A percentile compares a stretch with the other conserved stretches of the same genome.
Evolutionary conservation across 2,113 vertebrate genomes (phyloP).

Genomic region (Lipophrys pholis): DNA sequence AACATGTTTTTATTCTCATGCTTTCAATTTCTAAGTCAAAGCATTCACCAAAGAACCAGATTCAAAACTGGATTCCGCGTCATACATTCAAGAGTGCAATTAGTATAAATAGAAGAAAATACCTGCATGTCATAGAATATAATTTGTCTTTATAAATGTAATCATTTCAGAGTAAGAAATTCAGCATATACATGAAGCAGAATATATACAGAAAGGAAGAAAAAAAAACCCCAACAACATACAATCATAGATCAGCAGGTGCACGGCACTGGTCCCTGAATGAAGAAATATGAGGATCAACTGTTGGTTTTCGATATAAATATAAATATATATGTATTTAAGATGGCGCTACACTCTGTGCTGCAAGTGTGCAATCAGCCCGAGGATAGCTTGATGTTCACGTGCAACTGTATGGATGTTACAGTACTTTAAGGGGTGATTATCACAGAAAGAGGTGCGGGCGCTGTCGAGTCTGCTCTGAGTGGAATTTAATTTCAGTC

Average conservation of each 20-base stretch:
- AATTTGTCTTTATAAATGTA: conserved; percentile 58
- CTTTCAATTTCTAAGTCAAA: conserved; percentile 38
- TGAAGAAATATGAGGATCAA: conserved; percentile 41
- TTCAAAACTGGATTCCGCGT: conserved; percentile 38
- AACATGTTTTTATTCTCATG: conserved; percentile 57
- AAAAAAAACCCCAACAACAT: background rate
- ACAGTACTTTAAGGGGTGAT: conserved; percentile 55
- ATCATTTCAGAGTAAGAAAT: conserved; percentile 59
- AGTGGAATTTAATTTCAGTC: conserved; percentile 24
- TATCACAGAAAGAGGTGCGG: conserved; percentile 54
- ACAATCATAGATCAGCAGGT: conserved; percentile 59
- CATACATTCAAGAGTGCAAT: conserved; percentile 56
- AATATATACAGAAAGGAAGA: conserved; percentile 54
- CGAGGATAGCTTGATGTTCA: conserved; percentile 12
- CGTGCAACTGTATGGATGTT: conserved; percentile 25
- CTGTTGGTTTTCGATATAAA: conserved; percentile 50
- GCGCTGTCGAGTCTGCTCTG: conserved; percentile 23
- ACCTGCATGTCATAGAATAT: conserved; percentile 63
- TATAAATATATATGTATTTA: conserved; percentile 56
- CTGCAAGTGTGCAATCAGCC: conserved; percentile 38
- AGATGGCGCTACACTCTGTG: conserved; percentile 53
- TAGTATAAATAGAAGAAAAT: conserved; percentile 75
- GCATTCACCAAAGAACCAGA: conserved; percentile 43
- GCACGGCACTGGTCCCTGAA: conserved; percentile 67
- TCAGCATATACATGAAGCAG: conserved; percentile 47